These are phyloP conservation scores for Poecile montanus DNA, from an alignment of 2,797 vertebrate species.

Conservation along the genomic window DNA sequence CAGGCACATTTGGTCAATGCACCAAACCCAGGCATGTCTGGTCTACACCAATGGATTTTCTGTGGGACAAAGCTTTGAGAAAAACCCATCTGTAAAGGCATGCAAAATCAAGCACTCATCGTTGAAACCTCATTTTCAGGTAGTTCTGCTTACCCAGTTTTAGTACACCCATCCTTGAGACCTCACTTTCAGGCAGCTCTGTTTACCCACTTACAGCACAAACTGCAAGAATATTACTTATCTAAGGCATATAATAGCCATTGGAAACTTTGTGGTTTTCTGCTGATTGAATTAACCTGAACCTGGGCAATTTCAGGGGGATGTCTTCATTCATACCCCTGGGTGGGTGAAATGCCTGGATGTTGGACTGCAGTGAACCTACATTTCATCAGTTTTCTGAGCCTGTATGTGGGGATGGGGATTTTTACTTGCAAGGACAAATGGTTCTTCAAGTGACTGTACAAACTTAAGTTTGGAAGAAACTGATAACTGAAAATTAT, in stretches of 20 bases:
- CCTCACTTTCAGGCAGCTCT: not conserved
- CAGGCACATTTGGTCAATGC: not conserved
- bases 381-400: not conserved
- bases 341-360: not conserved
- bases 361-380: not conserved
- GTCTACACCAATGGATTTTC: not conserved
- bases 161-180: not conserved
- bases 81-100: not conserved
- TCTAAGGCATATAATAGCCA: not conserved
- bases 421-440: not conserved
- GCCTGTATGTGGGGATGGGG: fast-evolving
- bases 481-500: not conserved
- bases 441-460: not conserved
- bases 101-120: not conserved
- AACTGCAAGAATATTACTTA: not conserved
- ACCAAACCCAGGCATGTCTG: not conserved
- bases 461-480: not conserved
- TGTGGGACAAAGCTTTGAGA: not conserved
- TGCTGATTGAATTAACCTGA: fast-evolving
- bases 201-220: not conserved
- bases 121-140: not conserved
- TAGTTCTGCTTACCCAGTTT: not conserved
- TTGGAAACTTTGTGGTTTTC: not conserved
- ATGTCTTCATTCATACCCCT: not conserved
- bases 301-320: not conserved